Evolutionary conservation across 2,888 invertebrate species (phyloP).

Genomic region (Quadroppia sp.): DNA sequence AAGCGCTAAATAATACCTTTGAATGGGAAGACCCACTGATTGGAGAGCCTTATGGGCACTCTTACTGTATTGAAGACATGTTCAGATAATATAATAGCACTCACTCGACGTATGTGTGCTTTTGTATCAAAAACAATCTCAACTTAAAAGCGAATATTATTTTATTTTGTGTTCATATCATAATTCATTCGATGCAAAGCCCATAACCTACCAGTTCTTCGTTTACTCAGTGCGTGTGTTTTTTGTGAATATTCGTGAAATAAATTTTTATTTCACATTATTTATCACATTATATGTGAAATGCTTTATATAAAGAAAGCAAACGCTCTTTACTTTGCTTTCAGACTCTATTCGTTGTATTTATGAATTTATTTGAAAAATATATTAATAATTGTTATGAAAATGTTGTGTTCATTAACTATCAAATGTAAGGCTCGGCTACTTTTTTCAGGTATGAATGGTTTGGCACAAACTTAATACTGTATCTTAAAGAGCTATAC

Average conservation of each 20-base stretch:
- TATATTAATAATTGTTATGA: not conserved
- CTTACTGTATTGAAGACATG: not conserved
- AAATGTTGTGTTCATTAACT: not conserved
- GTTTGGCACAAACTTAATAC: not conserved
- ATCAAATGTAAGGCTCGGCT: not conserved
- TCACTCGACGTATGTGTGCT: not conserved
- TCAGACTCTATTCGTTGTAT: not conserved
- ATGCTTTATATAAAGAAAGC: not conserved
- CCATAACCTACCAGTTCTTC: not conserved
- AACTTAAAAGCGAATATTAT: conserved; percentile 4
- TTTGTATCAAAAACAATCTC: conserved; percentile 2
- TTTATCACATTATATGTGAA: conserved; percentile 6
- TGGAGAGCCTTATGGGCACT: conserved; percentile 19
- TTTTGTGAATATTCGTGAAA: conserved; percentile 17
- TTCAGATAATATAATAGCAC: not conserved
- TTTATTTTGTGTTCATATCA: conserved; percentile 15
- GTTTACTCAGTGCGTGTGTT: not conserved
- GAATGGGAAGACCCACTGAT: conserved; percentile 17
- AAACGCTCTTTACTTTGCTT: not conserved
- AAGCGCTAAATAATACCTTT: conserved; percentile 25
- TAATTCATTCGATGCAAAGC: not conserved
- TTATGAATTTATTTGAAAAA: not conserved
- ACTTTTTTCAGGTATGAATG: conserved; percentile 15
- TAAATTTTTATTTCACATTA: conserved; percentile 6
- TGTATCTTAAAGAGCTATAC: not conserved